These are phyloP conservation scores for Hycleus cichorii DNA, from an alignment of 1,140 invertebrate genomes.

Conservation along the genomic window DNA sequence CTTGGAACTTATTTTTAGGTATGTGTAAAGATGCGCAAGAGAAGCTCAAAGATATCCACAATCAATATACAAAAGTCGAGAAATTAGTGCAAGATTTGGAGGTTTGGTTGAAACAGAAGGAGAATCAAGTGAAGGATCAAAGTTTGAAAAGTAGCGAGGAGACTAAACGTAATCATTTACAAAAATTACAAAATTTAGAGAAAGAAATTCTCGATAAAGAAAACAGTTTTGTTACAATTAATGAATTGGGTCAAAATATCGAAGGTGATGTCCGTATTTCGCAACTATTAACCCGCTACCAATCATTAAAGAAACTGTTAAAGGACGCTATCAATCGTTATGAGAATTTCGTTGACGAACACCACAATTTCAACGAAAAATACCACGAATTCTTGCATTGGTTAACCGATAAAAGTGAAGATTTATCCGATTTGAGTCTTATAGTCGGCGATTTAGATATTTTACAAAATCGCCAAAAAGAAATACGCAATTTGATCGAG, in stretches of 20 bases:
- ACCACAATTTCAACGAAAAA: conserved; percentile 70
- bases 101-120: conserved; percentile 77
- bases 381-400: conserved; percentile 69
- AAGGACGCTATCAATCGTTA: conserved; percentile 75
- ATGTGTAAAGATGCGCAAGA: conserved; percentile 59
- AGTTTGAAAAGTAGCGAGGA: conserved; percentile 78
- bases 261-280: conserved; percentile 74
- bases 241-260: conserved; percentile 62
- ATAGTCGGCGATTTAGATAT: conserved; percentile 80
- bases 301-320: conserved; percentile 72
- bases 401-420: conserved; percentile 61
- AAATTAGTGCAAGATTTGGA: conserved; percentile 66
- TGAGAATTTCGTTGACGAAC: conserved; percentile 77
- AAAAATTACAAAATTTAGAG: conserved; percentile 68
- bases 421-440: conserved; percentile 71
- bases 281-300: conserved; percentile 74
- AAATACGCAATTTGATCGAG: conserved; percentile 74
- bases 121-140: conserved; percentile 80
- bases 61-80: conserved; percentile 74
- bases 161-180: conserved; percentile 72
- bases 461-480: conserved; percentile 77
- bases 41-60: conserved; percentile 62
- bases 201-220: conserved; percentile 65
- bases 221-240: conserved; percentile 60
- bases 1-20: conserved; percentile 71